Evolutionary conservation across 2,797 vertebrate genomes (phyloP).

Genomic region (Sebastes iracundus): DNA sequence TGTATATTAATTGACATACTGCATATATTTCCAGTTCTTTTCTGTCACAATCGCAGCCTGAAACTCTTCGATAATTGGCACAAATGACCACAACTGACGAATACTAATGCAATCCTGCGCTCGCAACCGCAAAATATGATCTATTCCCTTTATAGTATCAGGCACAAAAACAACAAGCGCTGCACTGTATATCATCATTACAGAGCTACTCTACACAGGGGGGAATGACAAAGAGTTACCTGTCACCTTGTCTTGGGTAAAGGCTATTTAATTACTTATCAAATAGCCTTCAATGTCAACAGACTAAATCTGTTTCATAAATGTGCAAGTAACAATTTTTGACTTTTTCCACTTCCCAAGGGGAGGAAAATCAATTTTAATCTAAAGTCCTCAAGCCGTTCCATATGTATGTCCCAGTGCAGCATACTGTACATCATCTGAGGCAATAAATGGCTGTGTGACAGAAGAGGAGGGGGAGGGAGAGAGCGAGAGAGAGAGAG

Average conservation of each 20-base stretch:
- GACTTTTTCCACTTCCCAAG: conserved; percentile 92
- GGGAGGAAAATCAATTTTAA: conserved; percentile 98
- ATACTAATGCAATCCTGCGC: conserved; percentile 35
- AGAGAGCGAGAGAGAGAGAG: too few relatives aligned
- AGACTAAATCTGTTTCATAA: conserved; percentile 96
- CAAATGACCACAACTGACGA: conserved; percentile 61
- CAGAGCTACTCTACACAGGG: conserved; percentile 82
- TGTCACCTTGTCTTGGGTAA: conserved; percentile 95
- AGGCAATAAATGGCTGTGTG: conserved; percentile 87
- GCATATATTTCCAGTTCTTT: conserved; percentile 35
- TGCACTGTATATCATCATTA: conserved; percentile 92
- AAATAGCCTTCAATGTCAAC: conserved; percentile 97
- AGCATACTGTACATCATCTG: conserved; percentile 88
- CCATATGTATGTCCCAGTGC: conserved; percentile 89
- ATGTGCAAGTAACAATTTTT: conserved; percentile 97
- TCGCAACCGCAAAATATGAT: conserved; percentile 60
- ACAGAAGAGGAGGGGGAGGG: conserved; percentile 39
- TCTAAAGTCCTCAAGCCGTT: conserved; percentile 91
- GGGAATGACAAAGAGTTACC: conserved; percentile 86
- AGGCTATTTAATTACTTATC: conserved; percentile 98
- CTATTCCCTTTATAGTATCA: conserved; percentile 69
- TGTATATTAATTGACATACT: conserved; percentile 44
- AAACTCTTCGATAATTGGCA: conserved; percentile 64
- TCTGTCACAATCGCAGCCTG: conserved; percentile 41
- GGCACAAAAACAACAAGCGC: conserved; percentile 74